Evolutionary conservation across 1,140 invertebrate species (phyloP).

Genomic region (Aleiodes sp.): DNA sequence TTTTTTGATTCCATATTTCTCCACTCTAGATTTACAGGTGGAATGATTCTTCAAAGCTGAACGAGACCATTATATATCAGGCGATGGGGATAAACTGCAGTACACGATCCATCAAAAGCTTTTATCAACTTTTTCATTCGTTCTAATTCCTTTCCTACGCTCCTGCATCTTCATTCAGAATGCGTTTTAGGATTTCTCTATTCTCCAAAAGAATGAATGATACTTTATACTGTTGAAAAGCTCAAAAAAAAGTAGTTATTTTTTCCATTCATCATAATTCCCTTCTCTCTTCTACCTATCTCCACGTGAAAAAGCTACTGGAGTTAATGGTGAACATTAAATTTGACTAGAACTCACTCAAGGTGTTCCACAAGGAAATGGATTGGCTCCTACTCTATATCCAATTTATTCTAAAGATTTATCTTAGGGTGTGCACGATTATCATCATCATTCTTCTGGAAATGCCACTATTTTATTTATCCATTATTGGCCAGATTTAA

Average conservation of each 20-base stretch:
- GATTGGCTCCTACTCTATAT: too few species aligned
- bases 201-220: neutral
- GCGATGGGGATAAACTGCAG: neutral
- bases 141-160: neutral
- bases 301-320: too few species aligned
- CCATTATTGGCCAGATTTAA: too few species aligned
- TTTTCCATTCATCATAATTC: neutral
- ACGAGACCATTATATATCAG: neutral
- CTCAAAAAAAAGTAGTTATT: neutral
- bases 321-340: too few species aligned
- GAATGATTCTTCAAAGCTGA: neutral
- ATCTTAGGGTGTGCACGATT: too few species aligned
- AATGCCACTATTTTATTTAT: too few species aligned
- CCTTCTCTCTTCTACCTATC: too few species aligned
- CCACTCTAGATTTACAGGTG: neutral
- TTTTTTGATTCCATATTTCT: neutral
- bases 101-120: neutral
- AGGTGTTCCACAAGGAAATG: too few species aligned
- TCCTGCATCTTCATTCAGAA: neutral
- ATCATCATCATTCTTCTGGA: too few species aligned
- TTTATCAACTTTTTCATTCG: neutral
- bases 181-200: neutral
- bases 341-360: too few species aligned
- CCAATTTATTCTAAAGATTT: too few species aligned
- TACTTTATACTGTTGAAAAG: neutral